Percentiles rank a stretch among this genome's conserved stretches.
Conservation (phyloP, 2,113 vertebrate species). For the Calidris pugnax region DNA sequence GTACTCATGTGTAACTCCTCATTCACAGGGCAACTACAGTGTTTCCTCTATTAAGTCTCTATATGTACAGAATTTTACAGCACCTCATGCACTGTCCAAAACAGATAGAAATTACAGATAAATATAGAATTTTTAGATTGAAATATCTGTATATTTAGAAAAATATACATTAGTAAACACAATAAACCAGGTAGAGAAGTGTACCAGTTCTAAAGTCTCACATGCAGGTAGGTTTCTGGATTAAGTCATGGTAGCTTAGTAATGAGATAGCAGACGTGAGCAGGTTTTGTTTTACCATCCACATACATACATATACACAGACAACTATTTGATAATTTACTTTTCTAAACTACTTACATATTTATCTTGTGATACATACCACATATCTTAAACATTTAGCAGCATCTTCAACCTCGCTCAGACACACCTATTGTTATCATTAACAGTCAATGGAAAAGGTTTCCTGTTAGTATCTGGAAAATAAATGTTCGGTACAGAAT, state of each 20-base stretch:
- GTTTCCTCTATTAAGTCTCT: slow-evolving; percentile 36
- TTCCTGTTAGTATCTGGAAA: neutral
- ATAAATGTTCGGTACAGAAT: neutral
- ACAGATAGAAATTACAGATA: slow-evolving; percentile 63
- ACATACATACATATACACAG: slow-evolving; percentile 55
- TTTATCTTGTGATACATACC: slow-evolving; percentile 61
- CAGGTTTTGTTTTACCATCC: slow-evolving; percentile 45
- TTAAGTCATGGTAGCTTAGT: slow-evolving; percentile 32
- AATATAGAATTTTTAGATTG: slow-evolving; percentile 57
- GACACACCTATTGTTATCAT: slow-evolving; percentile 15
- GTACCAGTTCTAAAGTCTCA: slow-evolving; percentile 49
- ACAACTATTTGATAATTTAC: slow-evolving; percentile 59
- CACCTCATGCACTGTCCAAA: slow-evolving; percentile 57
- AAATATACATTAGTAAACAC: slow-evolving; percentile 71
- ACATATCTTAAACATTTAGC: slow-evolving; percentile 58
- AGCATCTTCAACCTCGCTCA: slow-evolving; percentile 49
- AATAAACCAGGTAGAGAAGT: slow-evolving; percentile 49
- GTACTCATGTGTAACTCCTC: neutral
- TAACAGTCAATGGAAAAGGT: neutral
- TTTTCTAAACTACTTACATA: slow-evolving; percentile 65
- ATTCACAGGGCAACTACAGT: slow-evolving; percentile 30
- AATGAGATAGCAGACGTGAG: slow-evolving; percentile 32
- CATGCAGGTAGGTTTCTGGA: slow-evolving; percentile 58
- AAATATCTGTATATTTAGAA: slow-evolving; percentile 68
- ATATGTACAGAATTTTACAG: slow-evolving; percentile 59